phyloP scores from a whole-genome alignment of 2,113 vertebrate species.

The Mugil cephalus region DNA sequence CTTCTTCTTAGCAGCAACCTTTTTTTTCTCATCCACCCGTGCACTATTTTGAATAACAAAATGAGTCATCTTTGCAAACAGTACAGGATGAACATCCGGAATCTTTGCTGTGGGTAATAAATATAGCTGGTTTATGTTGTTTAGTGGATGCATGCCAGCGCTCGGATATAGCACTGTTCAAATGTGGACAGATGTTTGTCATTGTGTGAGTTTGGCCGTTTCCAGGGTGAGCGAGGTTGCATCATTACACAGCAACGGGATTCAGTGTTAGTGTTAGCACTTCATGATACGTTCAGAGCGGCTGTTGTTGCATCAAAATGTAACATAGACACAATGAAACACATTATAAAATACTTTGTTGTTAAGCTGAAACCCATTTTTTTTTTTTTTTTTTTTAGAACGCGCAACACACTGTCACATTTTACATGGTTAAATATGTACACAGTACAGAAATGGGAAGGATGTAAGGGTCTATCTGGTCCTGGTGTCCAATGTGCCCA shows the following conservation, averaged over 20 bases:
- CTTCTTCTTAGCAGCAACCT: neutral
- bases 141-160: neutral
- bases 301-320: slow-evolving; percentile 3
- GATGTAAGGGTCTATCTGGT: neutral
- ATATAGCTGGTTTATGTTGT: neutral
- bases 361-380: neutral
- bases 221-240: neutral
- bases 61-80: neutral
- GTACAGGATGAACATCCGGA: neutral
- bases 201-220: neutral
- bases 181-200: neutral
- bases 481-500: slow-evolving; percentile 17
- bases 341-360: neutral
- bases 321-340: neutral
- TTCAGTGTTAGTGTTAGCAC: neutral
- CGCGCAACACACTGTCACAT: neutral
- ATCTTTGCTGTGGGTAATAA: neutral
- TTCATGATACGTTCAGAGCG: neutral
- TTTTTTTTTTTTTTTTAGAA: too few relatives aligned
- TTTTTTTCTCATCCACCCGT: neutral
- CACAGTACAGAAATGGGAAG: neutral
- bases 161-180: neutral
- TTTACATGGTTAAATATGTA: slow-evolving; percentile 6
- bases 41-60: neutral
- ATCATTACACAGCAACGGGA: slow-evolving; percentile 5